These are phyloP conservation scores for Zosterops pallidus DNA, from an alignment of 2,113 vertebrate genomes.

Conservation along the genomic window DNA sequence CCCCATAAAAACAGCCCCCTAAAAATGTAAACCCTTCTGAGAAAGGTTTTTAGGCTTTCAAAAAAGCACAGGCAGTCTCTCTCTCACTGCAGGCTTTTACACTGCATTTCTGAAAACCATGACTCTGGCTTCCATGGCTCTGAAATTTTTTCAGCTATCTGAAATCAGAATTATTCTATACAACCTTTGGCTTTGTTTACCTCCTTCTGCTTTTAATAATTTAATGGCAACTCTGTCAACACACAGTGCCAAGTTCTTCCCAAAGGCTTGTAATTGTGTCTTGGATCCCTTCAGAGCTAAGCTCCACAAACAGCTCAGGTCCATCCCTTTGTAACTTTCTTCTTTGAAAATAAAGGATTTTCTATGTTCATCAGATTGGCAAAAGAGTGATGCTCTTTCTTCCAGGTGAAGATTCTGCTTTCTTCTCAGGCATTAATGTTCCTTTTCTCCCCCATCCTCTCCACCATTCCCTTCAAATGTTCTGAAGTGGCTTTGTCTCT, in stretches of 20 bases:
- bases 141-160: not conserved
- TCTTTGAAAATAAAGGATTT: not conserved
- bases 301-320: not conserved
- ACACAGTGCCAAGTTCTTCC: not conserved
- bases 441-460: not conserved
- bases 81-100: not conserved
- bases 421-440: not conserved
- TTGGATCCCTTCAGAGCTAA: not conserved
- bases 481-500: not conserved
- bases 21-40: not conserved
- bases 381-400: not conserved
- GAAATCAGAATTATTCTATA: not conserved
- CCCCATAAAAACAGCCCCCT: fast-evolving
- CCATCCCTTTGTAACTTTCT: not conserved
- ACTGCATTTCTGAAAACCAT: not conserved
- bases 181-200: not conserved
- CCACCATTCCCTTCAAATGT: not conserved
- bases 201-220: constrained; percentile 1
- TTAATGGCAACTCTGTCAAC: not conserved
- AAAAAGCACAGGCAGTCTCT: not conserved
- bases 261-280: not conserved
- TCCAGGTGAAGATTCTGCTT: not conserved
- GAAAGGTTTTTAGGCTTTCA: not conserved
- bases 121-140: not conserved
- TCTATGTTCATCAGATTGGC: not conserved